Evolutionary conservation across 2,113 vertebrate species (phyloP).

Genomic region (Tachuris rubrigastra): DNA sequence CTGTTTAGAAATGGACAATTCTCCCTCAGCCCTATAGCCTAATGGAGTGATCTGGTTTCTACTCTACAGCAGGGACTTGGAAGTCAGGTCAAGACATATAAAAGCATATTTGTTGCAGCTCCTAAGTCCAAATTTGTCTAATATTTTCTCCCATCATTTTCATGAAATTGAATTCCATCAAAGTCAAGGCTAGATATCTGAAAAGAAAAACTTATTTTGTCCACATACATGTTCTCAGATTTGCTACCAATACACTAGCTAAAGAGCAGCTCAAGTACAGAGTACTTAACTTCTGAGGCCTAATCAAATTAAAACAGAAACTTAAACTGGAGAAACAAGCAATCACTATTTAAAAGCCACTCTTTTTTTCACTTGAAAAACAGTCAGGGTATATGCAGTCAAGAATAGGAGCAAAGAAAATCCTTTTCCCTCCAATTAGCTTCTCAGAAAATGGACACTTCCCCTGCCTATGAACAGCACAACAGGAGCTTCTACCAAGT

Average conservation of each 20-base stretch:
- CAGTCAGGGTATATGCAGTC: background rate
- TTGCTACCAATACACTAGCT: background rate
- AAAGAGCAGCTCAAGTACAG: background rate
- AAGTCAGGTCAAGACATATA: background rate
- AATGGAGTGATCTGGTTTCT: background rate
- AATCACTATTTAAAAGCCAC: background rate
- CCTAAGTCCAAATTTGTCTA: background rate
- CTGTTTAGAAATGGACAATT: background rate
- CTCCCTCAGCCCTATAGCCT: background rate
- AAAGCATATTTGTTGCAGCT: background rate
- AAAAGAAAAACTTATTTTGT: background rate
- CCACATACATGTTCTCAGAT: background rate
- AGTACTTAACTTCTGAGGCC: background rate
- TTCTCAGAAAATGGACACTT: background rate
- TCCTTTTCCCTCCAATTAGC: background rate
- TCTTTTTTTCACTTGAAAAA: background rate
- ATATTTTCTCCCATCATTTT: background rate
- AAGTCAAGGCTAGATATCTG: background rate
- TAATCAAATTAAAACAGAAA: background rate
- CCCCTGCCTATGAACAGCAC: fast-evolving
- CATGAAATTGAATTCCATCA: background rate
- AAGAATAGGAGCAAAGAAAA: background rate
- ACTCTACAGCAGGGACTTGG: background rate
- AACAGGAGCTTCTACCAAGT: background rate
- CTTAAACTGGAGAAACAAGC: background rate